Evolutionary conservation across 2,797 vertebrate species (phyloP), one percentile per base, ranked within the genome.

Genomic region (Ptychadena robeensis): DNA sequence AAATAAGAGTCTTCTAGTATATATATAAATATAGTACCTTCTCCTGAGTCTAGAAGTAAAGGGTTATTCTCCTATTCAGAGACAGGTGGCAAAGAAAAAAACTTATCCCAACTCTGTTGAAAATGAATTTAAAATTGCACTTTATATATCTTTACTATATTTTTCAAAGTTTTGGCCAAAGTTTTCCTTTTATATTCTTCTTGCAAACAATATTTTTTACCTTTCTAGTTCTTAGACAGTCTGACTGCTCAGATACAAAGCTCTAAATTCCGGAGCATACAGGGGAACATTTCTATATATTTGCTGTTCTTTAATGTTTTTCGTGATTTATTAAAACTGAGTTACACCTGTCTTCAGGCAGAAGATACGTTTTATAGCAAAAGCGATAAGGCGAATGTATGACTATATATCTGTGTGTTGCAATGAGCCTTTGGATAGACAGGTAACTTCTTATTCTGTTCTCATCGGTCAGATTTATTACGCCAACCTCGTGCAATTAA

Each of bases 151-250:
- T 53, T 53, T 48, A 4, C 22, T 22, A 53, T 38, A 22, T 18
- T 53, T 53, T 7, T 53, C 8, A 1, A 53, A 32, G 79, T 18
- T 75, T 44, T 74, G 65, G 3, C 88, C 88, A 88, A 88, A 75
- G 86, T 87, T n/a, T n/a, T n/a, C n/a, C n/a, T 89, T 85, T 89
- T 64, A 82, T 27, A 27, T 53, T 53, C 59, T 83, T 80, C 86
- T 67, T 69, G 86, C 90, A 85, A 89, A 57, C 44, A 27, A 25
- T 88, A 76, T 89, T 91, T 89, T 87, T 88, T 79, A 87, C 87
- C 81, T 65, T 85, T 70, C 86, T 75, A 79, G 12, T 88, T 88
- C 91, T 90, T 89, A 89, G 87, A 88, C 88, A 86, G 67, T 70
- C 81, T 79, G 88, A 81, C 85, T 82, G 73, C 69, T 78, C 87